Evolutionary conservation across 2,797 vertebrate species (phyloP).

Genomic region (Rhodeus uyekii): DNA sequence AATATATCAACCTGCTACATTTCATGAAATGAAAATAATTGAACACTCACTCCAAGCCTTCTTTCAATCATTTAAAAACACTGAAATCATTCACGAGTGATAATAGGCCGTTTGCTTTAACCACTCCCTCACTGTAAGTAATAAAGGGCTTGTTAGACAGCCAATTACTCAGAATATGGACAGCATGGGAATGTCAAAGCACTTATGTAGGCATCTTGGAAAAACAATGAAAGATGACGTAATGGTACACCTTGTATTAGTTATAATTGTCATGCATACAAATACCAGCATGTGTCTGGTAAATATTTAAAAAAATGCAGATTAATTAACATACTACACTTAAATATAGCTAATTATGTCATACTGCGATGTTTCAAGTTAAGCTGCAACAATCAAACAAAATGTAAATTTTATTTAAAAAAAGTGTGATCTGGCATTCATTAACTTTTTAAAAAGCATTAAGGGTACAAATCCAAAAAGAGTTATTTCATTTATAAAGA

Average conservation of each 20-base stretch:
- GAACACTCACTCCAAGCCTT: background rate
- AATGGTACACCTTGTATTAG: constrained; percentile 1
- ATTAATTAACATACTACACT: background rate
- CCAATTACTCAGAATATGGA: constrained; percentile 25
- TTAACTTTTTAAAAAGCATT: background rate
- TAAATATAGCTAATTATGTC: constrained; percentile 13
- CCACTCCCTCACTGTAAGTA: background rate
- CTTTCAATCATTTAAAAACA: background rate
- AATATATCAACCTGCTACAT: background rate
- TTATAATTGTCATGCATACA: background rate
- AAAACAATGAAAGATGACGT: background rate
- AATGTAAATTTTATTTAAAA: background rate
- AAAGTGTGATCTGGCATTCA: background rate
- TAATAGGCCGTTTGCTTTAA: background rate
- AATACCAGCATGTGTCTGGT: background rate
- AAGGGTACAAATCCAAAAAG: background rate
- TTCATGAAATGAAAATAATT: background rate
- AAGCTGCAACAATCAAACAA: background rate
- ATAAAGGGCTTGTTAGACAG: constrained; percentile 10
- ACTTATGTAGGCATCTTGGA: background rate
- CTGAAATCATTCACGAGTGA: background rate
- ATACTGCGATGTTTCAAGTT: background rate
- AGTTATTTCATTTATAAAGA: no score
- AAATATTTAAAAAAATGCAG: background rate
- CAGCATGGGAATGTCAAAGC: background rate